Percentiles rank a stretch among this genome's conserved stretches.
Conservation (phyloP, 2,113 vertebrate species). For the Neogobius melanostomus region DNA sequence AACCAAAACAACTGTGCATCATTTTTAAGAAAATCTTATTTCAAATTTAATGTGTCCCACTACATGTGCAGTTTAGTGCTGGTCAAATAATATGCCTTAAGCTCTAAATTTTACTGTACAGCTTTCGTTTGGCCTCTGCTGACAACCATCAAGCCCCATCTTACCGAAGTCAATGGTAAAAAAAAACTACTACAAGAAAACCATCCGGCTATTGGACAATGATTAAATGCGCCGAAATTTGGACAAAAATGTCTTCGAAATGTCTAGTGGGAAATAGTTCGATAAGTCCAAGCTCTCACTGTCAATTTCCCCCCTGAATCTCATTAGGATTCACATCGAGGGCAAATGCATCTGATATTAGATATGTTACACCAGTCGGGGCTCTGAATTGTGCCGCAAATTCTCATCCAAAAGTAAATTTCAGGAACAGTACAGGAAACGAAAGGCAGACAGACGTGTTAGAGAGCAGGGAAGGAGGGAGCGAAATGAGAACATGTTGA, state of each 20-base stretch:
- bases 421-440: conserved; percentile 50
- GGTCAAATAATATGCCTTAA: background rate
- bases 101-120: background rate
- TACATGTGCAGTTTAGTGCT: background rate
- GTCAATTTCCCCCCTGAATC: conserved; percentile 49
- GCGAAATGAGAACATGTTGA: conserved; percentile 27
- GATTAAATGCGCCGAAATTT: conserved; percentile 53
- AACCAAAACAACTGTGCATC: background rate
- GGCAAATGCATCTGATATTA: conserved; percentile 23
- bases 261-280: conserved; percentile 53
- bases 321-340: conserved; percentile 42
- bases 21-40: no score
- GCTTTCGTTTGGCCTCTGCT: background rate
- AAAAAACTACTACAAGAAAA: background rate
- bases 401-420: conserved; percentile 44
- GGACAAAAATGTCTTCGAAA: conserved; percentile 22
- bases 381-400: background rate
- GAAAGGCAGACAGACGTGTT: conserved; percentile 34
- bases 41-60: background rate
- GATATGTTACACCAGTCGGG: conserved; percentile 12
- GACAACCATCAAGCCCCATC: background rate
- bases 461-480: conserved; percentile 20
- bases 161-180: conserved; percentile 14
- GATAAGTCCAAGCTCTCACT: conserved; percentile 32
- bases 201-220: conserved; percentile 33